Base-by-base conservation (phyloP, 2,113 vertebrate genomes). In the Larimichthys crocea region DNA sequence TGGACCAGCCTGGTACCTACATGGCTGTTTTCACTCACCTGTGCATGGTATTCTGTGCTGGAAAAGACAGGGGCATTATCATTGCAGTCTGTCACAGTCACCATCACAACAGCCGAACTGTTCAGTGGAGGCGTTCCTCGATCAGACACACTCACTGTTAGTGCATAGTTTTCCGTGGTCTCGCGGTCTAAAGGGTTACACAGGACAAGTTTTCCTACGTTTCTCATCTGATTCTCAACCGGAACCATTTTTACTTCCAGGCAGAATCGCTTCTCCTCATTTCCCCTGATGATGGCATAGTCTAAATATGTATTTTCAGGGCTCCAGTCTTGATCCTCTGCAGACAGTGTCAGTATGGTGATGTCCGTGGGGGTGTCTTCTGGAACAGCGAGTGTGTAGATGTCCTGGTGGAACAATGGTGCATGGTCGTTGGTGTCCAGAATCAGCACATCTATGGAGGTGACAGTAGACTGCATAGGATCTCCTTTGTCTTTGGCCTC, bases 1-100 rank as follows among this genome's bases (percentile, higher is more conserved):
- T 92, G 88, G 5, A 94, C 87, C 74, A 99, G n/a, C 2, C 76
- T 90, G 71, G 94, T 96, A 8, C 96, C 96, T 1, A 93, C 5
- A 4, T 86, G 94, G 55, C 92, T 91, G 63, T 94, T 95, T 92
- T 99, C 98, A 78, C 91, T 95, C 53, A 98, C 90, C 9, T 94
- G 94, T 20, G 93, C 61, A 0, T 95, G 94, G 76, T 98, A 97
- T 42, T 96, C 93, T 0, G 35, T 60, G 46, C 85, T 96, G 79
- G 76, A 91, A 77, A 99, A 99, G 20, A 92, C 71, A 2, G 97
- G 97, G 3, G 94, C 74, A 19, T 97, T 98, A 84, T 99, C 98
- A 78, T 99, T 97, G 81, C 91, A 91, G 90, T 99, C 98, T 3
- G 96, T 90, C 35, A 99, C 95, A 5, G 92, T 95, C 82, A 99